These are phyloP conservation scores for Epinephelus malabaricus DNA, from an alignment of 2,797 vertebrate genomes.

Conservation along the genomic window DNA sequence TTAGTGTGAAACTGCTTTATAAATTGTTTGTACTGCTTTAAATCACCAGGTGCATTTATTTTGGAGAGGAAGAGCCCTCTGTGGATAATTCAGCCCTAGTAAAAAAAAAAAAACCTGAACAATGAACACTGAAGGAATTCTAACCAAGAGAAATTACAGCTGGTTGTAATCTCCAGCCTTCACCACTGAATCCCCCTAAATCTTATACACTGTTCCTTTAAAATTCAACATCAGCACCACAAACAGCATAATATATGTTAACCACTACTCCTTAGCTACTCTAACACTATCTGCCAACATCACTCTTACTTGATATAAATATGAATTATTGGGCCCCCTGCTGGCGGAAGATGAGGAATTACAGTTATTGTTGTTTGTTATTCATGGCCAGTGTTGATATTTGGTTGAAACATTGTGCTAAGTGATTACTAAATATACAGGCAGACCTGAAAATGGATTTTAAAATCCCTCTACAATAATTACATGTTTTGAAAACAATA, in stretches of 20 bases:
- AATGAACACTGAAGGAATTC: too few species aligned
- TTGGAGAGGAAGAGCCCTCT: too few species aligned
- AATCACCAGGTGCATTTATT: too few species aligned
- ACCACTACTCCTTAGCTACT: background rate
- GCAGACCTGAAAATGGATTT: background rate
- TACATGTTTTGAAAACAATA: background rate
- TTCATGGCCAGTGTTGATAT: conserved; percentile 8
- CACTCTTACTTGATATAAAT: background rate
- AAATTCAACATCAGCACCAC: conserved; percentile 15
- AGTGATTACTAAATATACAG: background rate
- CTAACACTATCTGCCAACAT: conserved; percentile 10
- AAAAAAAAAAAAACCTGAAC: too few species aligned
- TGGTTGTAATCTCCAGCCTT: too few species aligned
- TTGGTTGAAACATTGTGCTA: conserved; percentile 3
- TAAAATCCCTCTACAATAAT: background rate
- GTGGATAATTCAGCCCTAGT: too few species aligned
- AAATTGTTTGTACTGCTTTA: too few species aligned
- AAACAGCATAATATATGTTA: background rate
- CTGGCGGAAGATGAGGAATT: conserved; percentile 16
- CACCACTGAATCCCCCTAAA: too few species aligned
- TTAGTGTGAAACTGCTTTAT: too few species aligned
- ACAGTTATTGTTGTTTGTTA: conserved; percentile 5
- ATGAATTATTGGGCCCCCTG: conserved; percentile 1
- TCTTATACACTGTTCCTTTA: too few species aligned
- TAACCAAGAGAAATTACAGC: too few species aligned